Percentiles rank a stretch among this genome's conserved stretches.
phyloP scores from a whole-genome alignment of 2,888 invertebrate genomes.

The Lycophotia porphyrea region DNA sequence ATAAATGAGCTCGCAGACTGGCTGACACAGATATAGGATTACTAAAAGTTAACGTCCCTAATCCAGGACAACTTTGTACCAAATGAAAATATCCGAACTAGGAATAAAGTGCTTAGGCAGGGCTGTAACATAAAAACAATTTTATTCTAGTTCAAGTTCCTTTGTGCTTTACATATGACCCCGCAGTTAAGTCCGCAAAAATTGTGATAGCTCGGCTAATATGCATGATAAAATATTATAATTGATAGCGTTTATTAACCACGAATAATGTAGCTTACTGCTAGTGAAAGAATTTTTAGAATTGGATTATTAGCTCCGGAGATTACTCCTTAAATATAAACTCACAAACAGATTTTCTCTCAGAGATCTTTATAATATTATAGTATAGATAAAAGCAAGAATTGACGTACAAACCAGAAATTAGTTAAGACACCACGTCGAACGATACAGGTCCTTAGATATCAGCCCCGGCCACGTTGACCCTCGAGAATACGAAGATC shows the following conservation, averaged over 20 bases:
- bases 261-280: no score
- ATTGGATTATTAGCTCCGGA: no score
- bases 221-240: no score
- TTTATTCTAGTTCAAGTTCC: background rate
- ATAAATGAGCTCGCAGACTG: conserved; percentile 55
- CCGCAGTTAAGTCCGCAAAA: no score
- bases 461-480: conserved; percentile 47
- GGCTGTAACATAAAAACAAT: background rate
- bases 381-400: conserved; percentile 3
- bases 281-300: no score
- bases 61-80: conserved; percentile 9
- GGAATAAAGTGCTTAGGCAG: background rate
- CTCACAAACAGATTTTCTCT: no score
- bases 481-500: conserved; percentile 45
- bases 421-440: conserved; percentile 11
- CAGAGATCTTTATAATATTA: no score
- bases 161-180: background rate
- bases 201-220: background rate
- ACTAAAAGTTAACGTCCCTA: conserved; percentile 33
- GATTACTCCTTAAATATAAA: no score
- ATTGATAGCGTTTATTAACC: no score
- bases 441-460: conserved; percentile 37
- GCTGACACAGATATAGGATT: conserved; percentile 47
- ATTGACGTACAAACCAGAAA: conserved; percentile 17
- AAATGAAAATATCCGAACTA: conserved; percentile 2